phyloP scores from a whole-genome alignment of 2,113 vertebrate species.

The Grammomys surdaster region DNA sequence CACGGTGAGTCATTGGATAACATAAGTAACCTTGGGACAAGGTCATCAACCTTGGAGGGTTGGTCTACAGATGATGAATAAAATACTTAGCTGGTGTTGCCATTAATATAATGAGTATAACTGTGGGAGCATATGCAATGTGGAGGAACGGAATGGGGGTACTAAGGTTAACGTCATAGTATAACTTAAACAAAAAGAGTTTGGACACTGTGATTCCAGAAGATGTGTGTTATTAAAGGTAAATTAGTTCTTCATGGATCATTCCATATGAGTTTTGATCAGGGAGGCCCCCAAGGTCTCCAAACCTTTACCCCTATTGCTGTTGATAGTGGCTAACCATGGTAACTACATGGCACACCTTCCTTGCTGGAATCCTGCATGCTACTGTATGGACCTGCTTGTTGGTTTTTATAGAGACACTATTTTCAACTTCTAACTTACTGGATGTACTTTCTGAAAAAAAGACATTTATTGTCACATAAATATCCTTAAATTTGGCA shows the following conservation, averaged over 20 bases:
- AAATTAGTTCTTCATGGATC: not conserved
- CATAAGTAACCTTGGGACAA: slow-evolving; percentile 47
- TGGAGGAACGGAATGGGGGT: not conserved
- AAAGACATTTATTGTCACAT: not conserved
- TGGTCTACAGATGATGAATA: not conserved
- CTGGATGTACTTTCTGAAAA: not conserved
- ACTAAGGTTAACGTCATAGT: too few species aligned
- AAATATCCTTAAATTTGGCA: not conserved
- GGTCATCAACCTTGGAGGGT: not conserved
- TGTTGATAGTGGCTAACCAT: not conserved
- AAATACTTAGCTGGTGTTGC: not conserved
- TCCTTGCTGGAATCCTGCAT: not conserved
- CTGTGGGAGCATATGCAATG: not conserved
- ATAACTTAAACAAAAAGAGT: not conserved
- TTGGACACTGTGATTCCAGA: too few species aligned
- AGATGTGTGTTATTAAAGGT: not conserved
- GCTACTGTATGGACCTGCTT: not conserved
- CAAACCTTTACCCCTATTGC: not conserved
- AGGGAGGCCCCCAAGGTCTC: not conserved
- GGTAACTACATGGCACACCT: too few species aligned
- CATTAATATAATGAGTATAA: not conserved
- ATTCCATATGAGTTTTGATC: not conserved
- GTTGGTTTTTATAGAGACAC: not conserved
- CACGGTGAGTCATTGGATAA: slow-evolving; percentile 13
- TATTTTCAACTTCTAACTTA: not conserved